phyloP scores from a whole-genome alignment of 2,113 vertebrate species.

The Elephantulus edwardii region DNA sequence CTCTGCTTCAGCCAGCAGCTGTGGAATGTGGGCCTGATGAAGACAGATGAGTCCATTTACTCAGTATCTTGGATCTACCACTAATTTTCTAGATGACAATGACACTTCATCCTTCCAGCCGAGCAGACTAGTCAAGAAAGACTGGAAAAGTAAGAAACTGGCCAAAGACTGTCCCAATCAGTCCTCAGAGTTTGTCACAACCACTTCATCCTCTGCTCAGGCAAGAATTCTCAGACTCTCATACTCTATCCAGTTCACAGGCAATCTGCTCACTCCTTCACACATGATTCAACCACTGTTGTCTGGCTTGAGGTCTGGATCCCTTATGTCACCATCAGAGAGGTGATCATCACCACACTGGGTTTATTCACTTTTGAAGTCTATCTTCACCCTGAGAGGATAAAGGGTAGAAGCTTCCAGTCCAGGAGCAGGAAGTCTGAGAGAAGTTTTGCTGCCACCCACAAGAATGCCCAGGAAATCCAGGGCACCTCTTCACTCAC shows the following conservation, averaged over 20 bases:
- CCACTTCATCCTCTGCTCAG: background rate
- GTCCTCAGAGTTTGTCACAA: background rate
- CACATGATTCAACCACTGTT: background rate
- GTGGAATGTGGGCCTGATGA: conserved; percentile 24
- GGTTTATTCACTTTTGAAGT: background rate
- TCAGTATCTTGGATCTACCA: conserved; percentile 44
- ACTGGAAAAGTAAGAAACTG: conserved; percentile 1
- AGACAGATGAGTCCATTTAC: conserved; percentile 57
- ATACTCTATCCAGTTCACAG: background rate
- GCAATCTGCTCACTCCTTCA: background rate
- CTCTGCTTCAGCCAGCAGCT: conserved; percentile 47
- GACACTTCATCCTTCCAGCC: conserved; percentile 58
- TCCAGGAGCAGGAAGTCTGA: background rate
- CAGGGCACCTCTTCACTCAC: background rate
- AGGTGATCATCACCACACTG: background rate
- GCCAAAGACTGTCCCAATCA: background rate
- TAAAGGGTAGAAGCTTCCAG: background rate
- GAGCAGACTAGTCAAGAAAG: background rate
- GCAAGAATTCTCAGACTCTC: background rate
- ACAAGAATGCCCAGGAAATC: background rate
- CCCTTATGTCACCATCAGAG: background rate
- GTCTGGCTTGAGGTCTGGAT: background rate
- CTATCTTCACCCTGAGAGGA: background rate
- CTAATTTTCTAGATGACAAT: conserved; percentile 68
- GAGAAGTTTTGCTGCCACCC: background rate